phyloP scores from a whole-genome alignment of 1,140 invertebrate genomes.

The Lamellibrachia luymesi region DNA sequence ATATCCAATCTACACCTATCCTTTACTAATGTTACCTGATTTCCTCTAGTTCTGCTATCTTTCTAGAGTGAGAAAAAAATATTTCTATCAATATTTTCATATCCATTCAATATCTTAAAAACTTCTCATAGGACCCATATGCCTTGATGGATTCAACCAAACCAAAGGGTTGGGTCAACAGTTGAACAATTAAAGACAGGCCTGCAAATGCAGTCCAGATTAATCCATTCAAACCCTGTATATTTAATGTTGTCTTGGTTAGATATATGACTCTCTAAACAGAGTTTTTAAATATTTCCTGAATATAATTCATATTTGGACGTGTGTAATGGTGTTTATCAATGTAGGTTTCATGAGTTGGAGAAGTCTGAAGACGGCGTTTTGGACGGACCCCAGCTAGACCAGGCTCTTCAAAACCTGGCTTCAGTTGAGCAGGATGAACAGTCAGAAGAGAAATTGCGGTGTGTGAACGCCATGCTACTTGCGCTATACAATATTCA shows the following conservation, averaged over 20 bases:
- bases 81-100: too few relatives aligned
- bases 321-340: background rate
- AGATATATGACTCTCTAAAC: background rate
- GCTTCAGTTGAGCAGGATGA: constrained; percentile 29
- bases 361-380: constrained; percentile 34
- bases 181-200: background rate
- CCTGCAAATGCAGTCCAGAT: background rate
- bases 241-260: background rate
- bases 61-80: too few relatives aligned
- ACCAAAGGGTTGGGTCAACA: background rate
- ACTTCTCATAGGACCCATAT: background rate
- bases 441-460: constrained; percentile 35
- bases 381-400: constrained; percentile 41
- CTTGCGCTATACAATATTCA: background rate
- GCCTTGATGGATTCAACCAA: background rate
- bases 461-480: constrained; percentile 23
- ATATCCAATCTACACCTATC: too few relatives aligned
- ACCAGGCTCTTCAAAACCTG: constrained; percentile 39
- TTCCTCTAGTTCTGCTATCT: too few relatives aligned
- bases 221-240: background rate
- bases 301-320: background rate
- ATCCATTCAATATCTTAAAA: too few relatives aligned
- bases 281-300: background rate
- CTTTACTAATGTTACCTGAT: too few relatives aligned
- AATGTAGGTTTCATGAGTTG: constrained; percentile 36